Percentiles rank a stretch among this genome's conserved stretches.
Evolutionary conservation across 2,113 vertebrate genomes (phyloP).

Genomic region (Passer domesticus): DNA sequence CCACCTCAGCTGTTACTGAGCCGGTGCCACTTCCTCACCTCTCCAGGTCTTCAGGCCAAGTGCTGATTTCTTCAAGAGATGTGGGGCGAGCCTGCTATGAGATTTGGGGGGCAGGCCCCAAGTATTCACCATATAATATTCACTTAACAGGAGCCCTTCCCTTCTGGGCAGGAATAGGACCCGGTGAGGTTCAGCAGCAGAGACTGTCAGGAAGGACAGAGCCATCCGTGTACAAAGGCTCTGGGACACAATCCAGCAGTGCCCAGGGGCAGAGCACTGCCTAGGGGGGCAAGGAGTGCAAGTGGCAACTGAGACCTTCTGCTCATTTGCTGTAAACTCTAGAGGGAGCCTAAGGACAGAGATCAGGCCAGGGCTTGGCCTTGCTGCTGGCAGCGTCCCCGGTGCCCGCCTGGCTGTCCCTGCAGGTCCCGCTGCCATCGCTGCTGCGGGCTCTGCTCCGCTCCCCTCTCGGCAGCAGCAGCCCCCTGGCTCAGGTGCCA

Average conservation of each 20-base stretch:
- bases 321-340: constrained; percentile 29
- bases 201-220: background rate
- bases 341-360: constrained; percentile 64
- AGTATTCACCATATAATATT: background rate
- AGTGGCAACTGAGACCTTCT: background rate
- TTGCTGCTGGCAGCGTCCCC: background rate
- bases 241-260: background rate
- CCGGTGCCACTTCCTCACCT: background rate
- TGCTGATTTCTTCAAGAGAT: background rate
- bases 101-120: background rate
- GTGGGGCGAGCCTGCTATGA: fast-evolving
- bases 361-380: background rate
- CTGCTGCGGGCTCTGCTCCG: background rate
- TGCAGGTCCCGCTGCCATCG: background rate
- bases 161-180: background rate
- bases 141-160: background rate
- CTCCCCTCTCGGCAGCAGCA: background rate
- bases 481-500: fast-evolving
- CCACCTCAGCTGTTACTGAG: background rate
- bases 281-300: fast-evolving
- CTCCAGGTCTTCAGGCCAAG: background rate
- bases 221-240: background rate
- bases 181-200: background rate
- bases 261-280: background rate
- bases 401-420: background rate